Evolutionary conservation across 1,140 invertebrate species (phyloP).

Genomic region (Brevipalpus yothersi): DNA sequence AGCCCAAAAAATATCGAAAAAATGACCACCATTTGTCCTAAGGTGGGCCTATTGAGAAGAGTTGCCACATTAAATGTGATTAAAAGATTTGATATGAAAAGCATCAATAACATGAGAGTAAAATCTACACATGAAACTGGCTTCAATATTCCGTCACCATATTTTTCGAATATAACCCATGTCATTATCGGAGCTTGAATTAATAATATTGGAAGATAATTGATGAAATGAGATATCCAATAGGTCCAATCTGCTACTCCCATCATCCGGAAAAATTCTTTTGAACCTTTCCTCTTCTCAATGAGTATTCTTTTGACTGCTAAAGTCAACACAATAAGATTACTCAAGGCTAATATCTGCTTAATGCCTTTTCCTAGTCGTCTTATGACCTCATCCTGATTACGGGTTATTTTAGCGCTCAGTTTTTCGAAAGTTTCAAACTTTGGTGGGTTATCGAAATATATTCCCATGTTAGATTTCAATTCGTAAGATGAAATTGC

Average conservation of each 20-base stretch:
- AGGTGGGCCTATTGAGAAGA: neutral
- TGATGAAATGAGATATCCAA: slow-evolving; percentile 7
- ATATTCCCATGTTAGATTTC: too few species aligned
- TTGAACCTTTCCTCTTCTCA: slow-evolving; percentile 3
- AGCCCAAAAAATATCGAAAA: too few species aligned
- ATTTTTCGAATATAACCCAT: neutral
- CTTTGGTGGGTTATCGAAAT: too few species aligned
- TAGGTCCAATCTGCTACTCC: slow-evolving; percentile 6
- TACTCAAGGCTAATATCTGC: too few species aligned
- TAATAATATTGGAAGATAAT: neutral
- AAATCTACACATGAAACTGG: neutral
- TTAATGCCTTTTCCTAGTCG: too few species aligned
- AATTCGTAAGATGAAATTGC: too few species aligned
- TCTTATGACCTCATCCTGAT: too few species aligned
- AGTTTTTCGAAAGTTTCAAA: too few species aligned
- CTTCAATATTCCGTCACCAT: neutral
- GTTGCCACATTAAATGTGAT: slow-evolving; percentile 2
- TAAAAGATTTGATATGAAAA: slow-evolving; percentile 1
- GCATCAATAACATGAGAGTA: neutral
- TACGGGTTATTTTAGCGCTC: too few species aligned
- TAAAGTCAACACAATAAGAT: too few species aligned
- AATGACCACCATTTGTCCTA: neutral
- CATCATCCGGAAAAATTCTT: slow-evolving; percentile 7
- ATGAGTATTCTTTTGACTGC: slow-evolving; percentile 5
- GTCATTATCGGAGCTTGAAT: neutral